Evolutionary conservation across 2,888 invertebrate species (phyloP), one percentile per base, ranked within the genome.

Genomic region (Helobdella robusta): DNA sequence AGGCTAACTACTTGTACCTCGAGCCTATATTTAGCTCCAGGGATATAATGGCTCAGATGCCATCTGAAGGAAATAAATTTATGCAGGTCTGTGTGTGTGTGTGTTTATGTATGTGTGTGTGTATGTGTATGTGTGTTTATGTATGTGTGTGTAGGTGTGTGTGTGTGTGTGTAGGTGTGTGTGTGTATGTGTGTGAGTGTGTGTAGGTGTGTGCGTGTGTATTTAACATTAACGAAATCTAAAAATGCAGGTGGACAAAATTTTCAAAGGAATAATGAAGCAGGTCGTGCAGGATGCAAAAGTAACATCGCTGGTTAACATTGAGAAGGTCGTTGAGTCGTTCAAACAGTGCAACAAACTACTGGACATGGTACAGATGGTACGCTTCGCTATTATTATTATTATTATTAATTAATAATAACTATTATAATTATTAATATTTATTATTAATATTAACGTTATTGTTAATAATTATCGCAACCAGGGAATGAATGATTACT

Each of bases 1-100:
- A 95, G 80, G 85, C 89, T 4, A 93, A 92, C 5, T 95, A 94
- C 94, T 89, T 94, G 85, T 94, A 95, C 76, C 82, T 95, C 73
- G 94, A 95, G 77, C 94, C 94, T 0, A 94, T 95, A 73, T 94
- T 95, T 80, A 89, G 90, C 1, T 93, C 93, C 23, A 93, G 94
- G 0, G 94, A 95, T 78, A 95, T 95, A 76, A 94, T 94, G 79
- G 89, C 91, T 70, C 93, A 94, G 82, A 94, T 95, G 86, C 94
- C 94, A 0, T 94, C 94, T 79, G 94, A 95, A 82, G 93, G 92
- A 0, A 84, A 94, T 50, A 84, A 91, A 69, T 62, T 62, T 28
- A 62, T 40, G 30, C 62, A 62, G 62, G 62, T 62, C n/a, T n/a
- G 6, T 6, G 11, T 52, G 23, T 52, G 6, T 6, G 18, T 20